Base-by-base conservation (phyloP, 1,140 invertebrate species). In the Spodoptera frugiperda region DNA sequence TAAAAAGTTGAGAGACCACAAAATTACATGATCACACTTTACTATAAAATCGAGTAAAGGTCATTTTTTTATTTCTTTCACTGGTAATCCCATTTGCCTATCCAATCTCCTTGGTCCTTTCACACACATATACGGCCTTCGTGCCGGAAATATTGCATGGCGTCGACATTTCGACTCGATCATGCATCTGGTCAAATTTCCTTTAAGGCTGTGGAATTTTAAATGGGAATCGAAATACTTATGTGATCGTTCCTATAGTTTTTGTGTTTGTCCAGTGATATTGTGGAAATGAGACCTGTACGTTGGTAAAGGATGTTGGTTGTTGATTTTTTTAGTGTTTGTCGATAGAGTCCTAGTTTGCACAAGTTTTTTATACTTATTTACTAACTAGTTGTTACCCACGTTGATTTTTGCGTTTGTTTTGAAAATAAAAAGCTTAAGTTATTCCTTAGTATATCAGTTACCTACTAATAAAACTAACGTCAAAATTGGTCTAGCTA, bases 181-280 rank as follows among this genome's bases (percentile, higher is more conserved):
- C 14, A 39, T 67, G 63, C 39, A 49, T 67, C 39, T 67, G 19
- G 63, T 49, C 44, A 48, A 67, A 67, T 67, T 67, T 67, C 63
- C 63, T 67, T 48, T 19, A 49, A n/a, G 63, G 48, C 44, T 15
- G 5, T 49, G 12, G 59, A 67, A 49, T 67, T 67, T 49, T 67
- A 67, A 67, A 67, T 49, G 19, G 17, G 17, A 14, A 65, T 65
- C 44, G 44, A 14, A 19, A 65, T 25, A 25, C 25, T 3, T 25
- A 25, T 4, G 25, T 33, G 59, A 44, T 59, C 14, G 51, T 15
- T 8, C 15, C 1, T 17, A 53, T 9, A 10, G 5, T 51, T 14
- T 51, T 51, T 53, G 51, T 2, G 6, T 53, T 19, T 0, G 51
- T 10, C n/a, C 6, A 2, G 14, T n/a, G 1, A 2, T 39, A 1